A percentile compares a stretch with the other conserved stretches of the same genome.
Conservation (phyloP, 1,140 invertebrate genomes). For the Heliothis virescens region DNA sequence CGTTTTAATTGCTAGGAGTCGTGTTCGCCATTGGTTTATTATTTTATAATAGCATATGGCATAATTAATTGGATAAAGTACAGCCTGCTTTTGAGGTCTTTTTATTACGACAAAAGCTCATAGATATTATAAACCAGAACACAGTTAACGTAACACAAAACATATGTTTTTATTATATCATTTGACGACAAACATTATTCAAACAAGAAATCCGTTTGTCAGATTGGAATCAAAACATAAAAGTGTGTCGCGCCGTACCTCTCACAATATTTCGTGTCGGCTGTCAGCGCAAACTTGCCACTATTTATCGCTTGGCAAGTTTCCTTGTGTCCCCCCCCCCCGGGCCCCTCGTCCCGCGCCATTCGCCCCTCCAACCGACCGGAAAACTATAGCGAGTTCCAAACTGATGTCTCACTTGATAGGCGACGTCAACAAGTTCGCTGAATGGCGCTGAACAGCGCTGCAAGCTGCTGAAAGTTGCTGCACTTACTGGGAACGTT, state of each 20-base stretch:
- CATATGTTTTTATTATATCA: not conserved
- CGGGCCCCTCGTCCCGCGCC: not conserved
- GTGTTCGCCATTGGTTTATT: no score
- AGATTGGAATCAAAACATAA: constrained; percentile 56
- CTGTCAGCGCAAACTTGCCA: constrained; percentile 62
- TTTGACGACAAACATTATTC: constrained; percentile 27
- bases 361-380: constrained; percentile 43
- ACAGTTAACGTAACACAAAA: not conserved
- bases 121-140: not conserved
- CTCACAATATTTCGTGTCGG: constrained; percentile 62
- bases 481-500: constrained; percentile 31
- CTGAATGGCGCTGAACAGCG: constrained; percentile 31
- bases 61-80: no score
- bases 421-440: constrained; percentile 44
- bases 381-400: constrained; percentile 62
- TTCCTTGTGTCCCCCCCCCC: constrained; percentile 34
- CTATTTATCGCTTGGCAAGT: constrained; percentile 62
- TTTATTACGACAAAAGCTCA: no score
- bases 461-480: constrained; percentile 7
- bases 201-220: constrained; percentile 44
- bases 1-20: no score
- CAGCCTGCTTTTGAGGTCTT: no score
- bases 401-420: constrained; percentile 59
- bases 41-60: no score
- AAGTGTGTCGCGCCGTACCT: constrained; percentile 44